These are phyloP conservation scores for Formica selysi DNA, from an alignment of 1,140 invertebrate species.

Conservation along the genomic window DNA sequence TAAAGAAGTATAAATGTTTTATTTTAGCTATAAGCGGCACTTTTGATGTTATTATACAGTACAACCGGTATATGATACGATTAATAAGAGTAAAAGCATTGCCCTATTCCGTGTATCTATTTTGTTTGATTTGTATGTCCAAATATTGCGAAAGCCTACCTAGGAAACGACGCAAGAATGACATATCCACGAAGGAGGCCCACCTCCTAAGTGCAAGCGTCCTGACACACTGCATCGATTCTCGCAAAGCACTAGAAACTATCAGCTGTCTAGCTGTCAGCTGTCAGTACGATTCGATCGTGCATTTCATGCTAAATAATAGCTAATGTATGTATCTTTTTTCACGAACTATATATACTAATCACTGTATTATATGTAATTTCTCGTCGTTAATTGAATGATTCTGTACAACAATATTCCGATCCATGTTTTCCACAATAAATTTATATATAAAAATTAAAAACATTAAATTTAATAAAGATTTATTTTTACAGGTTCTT, in stretches of 20 bases:
- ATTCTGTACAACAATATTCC: neutral
- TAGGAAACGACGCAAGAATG: neutral
- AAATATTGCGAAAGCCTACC: constrained; percentile 8
- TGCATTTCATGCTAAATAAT: constrained; percentile 7
- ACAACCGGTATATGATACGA: neutral
- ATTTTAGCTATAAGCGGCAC: no score
- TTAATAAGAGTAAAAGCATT: neutral
- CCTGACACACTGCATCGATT: constrained; percentile 16
- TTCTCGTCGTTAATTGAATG: neutral
- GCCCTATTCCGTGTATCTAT: neutral
- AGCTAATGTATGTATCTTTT: neutral
- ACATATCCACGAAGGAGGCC: neutral
- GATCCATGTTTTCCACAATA: neutral
- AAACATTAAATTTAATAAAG: neutral
- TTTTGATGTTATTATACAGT: neutral
- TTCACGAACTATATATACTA: no score
- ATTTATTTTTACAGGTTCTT: no score
- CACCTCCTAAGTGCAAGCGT: constrained; percentile 15
- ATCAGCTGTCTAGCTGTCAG: neutral
- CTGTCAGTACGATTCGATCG: neutral
- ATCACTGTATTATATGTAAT: neutral
- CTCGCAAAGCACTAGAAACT: neutral
- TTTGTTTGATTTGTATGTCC: neutral
- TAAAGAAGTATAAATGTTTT: neutral
- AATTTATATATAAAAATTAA: neutral